Conservation (phyloP, 2,797 vertebrate species). For the Diglossa cyanea region DNA sequence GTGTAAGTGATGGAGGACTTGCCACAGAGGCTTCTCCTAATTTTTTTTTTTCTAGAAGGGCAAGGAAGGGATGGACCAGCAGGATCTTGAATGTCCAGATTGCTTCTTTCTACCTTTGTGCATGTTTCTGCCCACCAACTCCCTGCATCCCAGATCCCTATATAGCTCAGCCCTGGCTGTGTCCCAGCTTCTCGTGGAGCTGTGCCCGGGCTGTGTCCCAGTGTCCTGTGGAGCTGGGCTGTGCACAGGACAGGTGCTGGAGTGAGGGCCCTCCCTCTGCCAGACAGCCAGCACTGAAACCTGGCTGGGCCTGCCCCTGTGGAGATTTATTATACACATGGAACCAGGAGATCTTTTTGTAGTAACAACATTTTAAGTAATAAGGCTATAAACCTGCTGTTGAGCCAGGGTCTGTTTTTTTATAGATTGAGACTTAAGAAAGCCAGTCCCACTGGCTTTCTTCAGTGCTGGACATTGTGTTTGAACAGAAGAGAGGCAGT, state of each 20-base stretch:
- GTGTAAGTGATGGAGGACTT: background rate
- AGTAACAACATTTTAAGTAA: background rate
- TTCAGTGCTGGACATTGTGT: background rate
- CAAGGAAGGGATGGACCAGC: background rate
- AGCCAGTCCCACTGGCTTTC: background rate
- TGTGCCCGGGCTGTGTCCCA: background rate
- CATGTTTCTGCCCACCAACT: background rate
- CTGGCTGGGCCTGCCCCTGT: accelerated
- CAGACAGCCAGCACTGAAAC: background rate
- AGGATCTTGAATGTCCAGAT: background rate
- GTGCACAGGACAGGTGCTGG: accelerated
- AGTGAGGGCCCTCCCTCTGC: background rate
- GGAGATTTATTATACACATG: accelerated
- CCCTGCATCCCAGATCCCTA: background rate
- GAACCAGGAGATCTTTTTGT: background rate
- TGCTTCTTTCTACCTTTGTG: background rate
- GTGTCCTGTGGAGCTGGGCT: background rate
- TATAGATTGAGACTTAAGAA: background rate
- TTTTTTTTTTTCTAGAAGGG: background rate
- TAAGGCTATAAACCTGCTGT: background rate
- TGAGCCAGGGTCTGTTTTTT: background rate
- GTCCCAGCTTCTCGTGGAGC: background rate
- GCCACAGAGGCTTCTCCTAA: background rate
- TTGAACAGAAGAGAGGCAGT: background rate
- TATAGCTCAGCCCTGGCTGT: background rate